A percentile compares a stretch with the other conserved stretches of the same genome.
Conservation (phyloP, 2,113 vertebrate species). For the Mesocricetus auratus region DNA sequence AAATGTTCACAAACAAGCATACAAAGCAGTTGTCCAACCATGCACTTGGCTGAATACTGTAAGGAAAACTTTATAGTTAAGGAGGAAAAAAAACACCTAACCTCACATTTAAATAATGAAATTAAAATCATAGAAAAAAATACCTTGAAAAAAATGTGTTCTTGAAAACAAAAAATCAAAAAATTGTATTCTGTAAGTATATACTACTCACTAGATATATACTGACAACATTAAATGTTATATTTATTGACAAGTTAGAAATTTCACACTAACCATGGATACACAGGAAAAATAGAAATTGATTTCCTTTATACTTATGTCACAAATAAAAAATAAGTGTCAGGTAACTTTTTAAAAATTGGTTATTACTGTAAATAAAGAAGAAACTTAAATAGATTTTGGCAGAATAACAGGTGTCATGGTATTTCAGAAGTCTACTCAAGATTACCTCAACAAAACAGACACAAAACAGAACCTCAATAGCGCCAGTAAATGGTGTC, state of each 20-base stretch:
- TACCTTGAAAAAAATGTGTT: conserved; percentile 55
- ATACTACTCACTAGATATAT: conserved; percentile 33
- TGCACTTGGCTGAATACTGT: conserved; percentile 41
- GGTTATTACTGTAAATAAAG: conserved; percentile 31
- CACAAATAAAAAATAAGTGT: background rate
- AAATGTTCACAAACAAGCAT: conserved; percentile 76
- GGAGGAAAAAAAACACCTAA: conserved; percentile 69
- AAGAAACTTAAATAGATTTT: conserved; percentile 2
- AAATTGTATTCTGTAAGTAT: conserved; percentile 38
- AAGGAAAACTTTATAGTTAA: conserved; percentile 59
- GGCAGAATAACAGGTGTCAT: background rate
- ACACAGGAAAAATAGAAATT: conserved; percentile 35
- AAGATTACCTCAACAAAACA: conserved; percentile 56
- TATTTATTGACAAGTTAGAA: conserved; percentile 45
- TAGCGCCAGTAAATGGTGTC: background rate
- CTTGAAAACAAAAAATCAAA: background rate
- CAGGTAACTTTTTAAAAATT: conserved; percentile 44
- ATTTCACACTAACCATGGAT: conserved; percentile 27
- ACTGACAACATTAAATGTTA: conserved; percentile 18
- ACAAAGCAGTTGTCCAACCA: conserved; percentile 63
- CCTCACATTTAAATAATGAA: conserved; percentile 42
- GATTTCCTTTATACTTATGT: conserved; percentile 52
- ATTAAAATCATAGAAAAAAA: conserved; percentile 54
- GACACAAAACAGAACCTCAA: background rate
- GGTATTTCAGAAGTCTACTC: background rate